These are phyloP conservation scores for Dissostichus mawsoni DNA, from an alignment of 2,113 vertebrate genomes.

Conservation along the genomic window DNA sequence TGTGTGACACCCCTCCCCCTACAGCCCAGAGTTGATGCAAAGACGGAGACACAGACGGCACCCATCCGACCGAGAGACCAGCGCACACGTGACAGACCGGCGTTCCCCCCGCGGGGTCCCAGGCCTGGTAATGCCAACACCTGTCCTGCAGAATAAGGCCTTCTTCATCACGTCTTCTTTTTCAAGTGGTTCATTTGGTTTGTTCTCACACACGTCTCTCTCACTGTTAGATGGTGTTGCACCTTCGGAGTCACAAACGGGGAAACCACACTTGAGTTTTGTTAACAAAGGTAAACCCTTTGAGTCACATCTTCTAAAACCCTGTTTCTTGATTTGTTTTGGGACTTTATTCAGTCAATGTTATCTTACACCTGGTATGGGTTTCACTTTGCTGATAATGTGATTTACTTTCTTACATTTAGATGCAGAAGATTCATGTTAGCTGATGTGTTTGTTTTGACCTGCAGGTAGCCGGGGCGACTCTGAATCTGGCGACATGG, in stretches of 20 bases:
- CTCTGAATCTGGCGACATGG: constrained; percentile 89
- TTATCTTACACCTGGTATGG: neutral
- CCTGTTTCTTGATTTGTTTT: neutral
- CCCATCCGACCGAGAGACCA: constrained; percentile 91
- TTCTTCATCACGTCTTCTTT: neutral
- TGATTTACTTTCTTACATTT: neutral
- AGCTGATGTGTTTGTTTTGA: constrained; percentile 2
- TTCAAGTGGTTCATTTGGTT: neutral
- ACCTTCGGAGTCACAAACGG: constrained; percentile 79
- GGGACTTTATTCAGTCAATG: neutral
- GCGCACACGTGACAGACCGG: constrained; percentile 90
- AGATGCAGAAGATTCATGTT: neutral
- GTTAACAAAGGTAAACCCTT: constrained; percentile 80
- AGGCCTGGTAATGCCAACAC: constrained; percentile 86
- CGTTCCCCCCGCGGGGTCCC: constrained; percentile 89
- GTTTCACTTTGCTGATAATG: neutral
- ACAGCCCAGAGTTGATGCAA: constrained; percentile 91
- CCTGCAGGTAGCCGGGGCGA: constrained; percentile 87
- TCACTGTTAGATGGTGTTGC: constrained; percentile 77
- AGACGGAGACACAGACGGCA: constrained; percentile 89
- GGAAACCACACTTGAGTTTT: constrained; percentile 84
- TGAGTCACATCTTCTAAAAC: neutral
- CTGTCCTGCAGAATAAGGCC: neutral
- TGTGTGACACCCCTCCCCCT: constrained; percentile 39
- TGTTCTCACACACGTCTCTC: constrained; percentile 14